Evolutionary conservation across 2,797 vertebrate genomes (phyloP).

Genomic region (Uromys caudimaculatus): DNA sequence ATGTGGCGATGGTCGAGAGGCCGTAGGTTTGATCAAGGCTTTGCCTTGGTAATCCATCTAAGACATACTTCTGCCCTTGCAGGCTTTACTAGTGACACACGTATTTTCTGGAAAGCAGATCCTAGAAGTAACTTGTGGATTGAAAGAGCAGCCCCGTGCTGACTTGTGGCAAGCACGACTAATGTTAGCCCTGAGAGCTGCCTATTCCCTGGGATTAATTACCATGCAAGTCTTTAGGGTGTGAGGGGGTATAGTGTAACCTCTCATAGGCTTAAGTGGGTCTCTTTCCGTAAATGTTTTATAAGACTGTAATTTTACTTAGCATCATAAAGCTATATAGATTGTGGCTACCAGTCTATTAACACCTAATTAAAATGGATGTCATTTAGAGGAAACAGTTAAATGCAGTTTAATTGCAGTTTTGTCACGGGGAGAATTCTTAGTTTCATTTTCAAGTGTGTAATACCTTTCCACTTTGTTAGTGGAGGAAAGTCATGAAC

Average conservation of each 20-base stretch:
- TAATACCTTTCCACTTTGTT: conserved; percentile 38
- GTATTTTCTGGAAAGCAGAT: conserved; percentile 48
- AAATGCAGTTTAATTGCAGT: conserved; percentile 79
- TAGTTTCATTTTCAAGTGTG: conserved; percentile 63
- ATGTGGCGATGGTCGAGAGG: not conserved
- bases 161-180: conserved; percentile 34
- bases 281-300: conserved; percentile 71
- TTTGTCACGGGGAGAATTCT: conserved; percentile 69
- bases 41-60: not conserved
- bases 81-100: conserved; percentile 21
- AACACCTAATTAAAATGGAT: conserved; percentile 78
- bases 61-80: not conserved
- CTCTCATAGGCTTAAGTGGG: conserved; percentile 66
- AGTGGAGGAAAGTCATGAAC: conserved; percentile 37
- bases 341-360: conserved; percentile 77
- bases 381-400: conserved; percentile 77
- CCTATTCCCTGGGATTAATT: conserved; percentile 68
- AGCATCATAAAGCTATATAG: conserved; percentile 75
- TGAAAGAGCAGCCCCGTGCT: conserved; percentile 47
- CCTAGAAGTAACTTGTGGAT: conserved; percentile 45
- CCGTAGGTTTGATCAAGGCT: not conserved
- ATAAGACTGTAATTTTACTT: conserved; percentile 73
- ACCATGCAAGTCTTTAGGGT: conserved; percentile 56
- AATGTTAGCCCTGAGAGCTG: conserved; percentile 57
- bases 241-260: conserved; percentile 54